Conservation (phyloP, 2,797 vertebrate species). For the Siniperca obscura region DNA sequence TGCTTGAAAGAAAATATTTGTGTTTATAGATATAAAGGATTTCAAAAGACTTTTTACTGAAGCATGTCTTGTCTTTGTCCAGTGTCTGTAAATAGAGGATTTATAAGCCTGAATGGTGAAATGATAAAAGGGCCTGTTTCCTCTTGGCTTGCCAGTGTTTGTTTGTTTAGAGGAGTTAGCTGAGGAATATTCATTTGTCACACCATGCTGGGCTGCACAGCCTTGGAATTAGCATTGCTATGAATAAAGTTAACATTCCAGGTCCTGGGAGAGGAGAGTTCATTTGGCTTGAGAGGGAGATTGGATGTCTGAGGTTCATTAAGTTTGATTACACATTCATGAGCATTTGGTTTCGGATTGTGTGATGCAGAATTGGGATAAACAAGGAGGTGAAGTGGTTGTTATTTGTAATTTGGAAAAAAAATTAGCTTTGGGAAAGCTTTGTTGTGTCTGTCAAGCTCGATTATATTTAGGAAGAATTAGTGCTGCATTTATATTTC, state of each 20-base stretch:
- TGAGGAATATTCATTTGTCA: slow-evolving; percentile 78
- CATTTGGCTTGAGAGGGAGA: slow-evolving; percentile 56
- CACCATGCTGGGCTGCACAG: slow-evolving; percentile 57
- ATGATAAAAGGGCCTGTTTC: slow-evolving; percentile 59
- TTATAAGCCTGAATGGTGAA: slow-evolving; percentile 44
- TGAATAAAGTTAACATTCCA: slow-evolving; percentile 71
- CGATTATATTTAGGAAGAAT: slow-evolving; percentile 28
- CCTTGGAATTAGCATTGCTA: slow-evolving; percentile 67
- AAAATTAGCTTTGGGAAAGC: slow-evolving; percentile 30
- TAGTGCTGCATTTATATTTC: background rate
- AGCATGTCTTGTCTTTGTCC: slow-evolving; percentile 35
- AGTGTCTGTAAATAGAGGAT: slow-evolving; percentile 50
- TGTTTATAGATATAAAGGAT: slow-evolving; percentile 10
- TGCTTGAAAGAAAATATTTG: slow-evolving; percentile 30
- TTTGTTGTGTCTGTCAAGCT: slow-evolving; percentile 41
- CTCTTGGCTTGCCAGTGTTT: slow-evolving; percentile 69
- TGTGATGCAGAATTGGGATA: slow-evolving; percentile 46
- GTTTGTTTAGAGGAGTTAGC: slow-evolving; percentile 65
- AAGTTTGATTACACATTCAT: slow-evolving; percentile 67
- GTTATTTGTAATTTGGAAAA: slow-evolving; percentile 42
- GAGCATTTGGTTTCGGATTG: slow-evolving; percentile 58
- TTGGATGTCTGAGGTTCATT: slow-evolving; percentile 66
- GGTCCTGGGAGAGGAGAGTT: slow-evolving; percentile 62
- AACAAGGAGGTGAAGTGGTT: slow-evolving; percentile 46
- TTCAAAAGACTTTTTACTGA: slow-evolving; percentile 19